Evolutionary conservation across 2,113 vertebrate genomes (phyloP), one percentile per base, ranked within the genome.

Genomic region (Trichomycterus rosablanca): DNA sequence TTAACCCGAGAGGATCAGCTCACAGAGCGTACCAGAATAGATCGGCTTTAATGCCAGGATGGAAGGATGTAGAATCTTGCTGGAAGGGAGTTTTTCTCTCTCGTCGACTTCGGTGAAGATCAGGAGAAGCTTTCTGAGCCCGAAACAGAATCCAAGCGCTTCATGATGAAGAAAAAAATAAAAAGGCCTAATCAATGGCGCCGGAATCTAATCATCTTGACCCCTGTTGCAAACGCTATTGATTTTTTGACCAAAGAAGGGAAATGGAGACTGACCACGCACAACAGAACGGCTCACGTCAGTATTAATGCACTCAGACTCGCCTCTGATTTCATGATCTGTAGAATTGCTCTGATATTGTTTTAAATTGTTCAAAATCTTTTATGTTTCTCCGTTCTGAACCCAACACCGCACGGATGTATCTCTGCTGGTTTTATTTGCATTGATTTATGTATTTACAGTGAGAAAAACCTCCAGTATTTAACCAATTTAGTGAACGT

Each of bases 181-280:
- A 60, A 59, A 30, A 59, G 66, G 59, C 46, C 50, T 78, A 69
- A 83, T 82, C 72, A 73, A 72, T 77, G 57, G 66, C 70, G 59
- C 72, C 48, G 75, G 37, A 76, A 76, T 77, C 50, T 60, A 80
- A 83, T 81, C 75, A 76, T 58, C 75, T 19, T 73, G 66, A 76
- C 74, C 71, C 77, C 68, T 52, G 58, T 62, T 70, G 74, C 64
- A 67, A 76, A 77, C 71, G 67, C 30, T 53, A 80, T 77, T 63
- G 76, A 83, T 81, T 59, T 62, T 59, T 26, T 23, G 64, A 59
- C 32, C 16, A 26, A 53, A 70, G 67, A 69, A 68, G 70, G 57
- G 65, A 76, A 74, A 78, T 67, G n/a, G 71, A 52, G 35, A 16
- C 69, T 32, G 39, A 45, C 61, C 67, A 61, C 63, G 56, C 16